A percentile compares a stretch with the other conserved stretches of the same genome.
Evolutionary conservation across 2,888 invertebrate genomes (phyloP).

Genomic region (Ellobium chinense): DNA sequence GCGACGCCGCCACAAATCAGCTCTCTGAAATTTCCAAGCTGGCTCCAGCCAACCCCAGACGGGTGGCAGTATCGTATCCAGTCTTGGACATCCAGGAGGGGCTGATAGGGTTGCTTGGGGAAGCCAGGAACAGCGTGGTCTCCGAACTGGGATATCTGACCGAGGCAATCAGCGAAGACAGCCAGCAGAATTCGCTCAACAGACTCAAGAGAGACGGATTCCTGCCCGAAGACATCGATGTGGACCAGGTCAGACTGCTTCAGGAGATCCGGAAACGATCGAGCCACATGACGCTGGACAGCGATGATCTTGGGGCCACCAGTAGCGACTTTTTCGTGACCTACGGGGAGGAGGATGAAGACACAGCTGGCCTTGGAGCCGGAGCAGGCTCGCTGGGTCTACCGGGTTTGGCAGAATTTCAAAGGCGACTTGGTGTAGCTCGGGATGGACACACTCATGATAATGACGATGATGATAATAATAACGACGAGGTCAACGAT

Average conservation of each 20-base stretch:
- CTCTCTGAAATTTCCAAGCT: slow-evolving; percentile 42
- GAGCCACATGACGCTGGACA: slow-evolving; percentile 37
- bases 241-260: slow-evolving; percentile 51
- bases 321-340: slow-evolving; percentile 17
- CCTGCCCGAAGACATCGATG: neutral
- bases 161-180: neutral
- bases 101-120: slow-evolving; percentile 29
- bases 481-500: neutral
- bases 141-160: neutral
- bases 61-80: slow-evolving; percentile 34
- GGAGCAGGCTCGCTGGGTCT: neutral
- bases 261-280: slow-evolving; percentile 55
- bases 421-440: neutral
- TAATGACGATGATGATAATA: neutral
- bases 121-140: slow-evolving; percentile 7
- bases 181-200: neutral
- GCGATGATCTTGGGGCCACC: neutral
- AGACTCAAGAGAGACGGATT: neutral
- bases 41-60: slow-evolving; percentile 40
- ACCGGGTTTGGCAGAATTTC: neutral
- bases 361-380: neutral
- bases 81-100: slow-evolving; percentile 41
- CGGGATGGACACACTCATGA: neutral
- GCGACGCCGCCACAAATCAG: slow-evolving; percentile 43
- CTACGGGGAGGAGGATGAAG: neutral